phyloP scores from a whole-genome alignment of 2,888 invertebrate species.

The Nipponacmea schrenckii region DNA sequence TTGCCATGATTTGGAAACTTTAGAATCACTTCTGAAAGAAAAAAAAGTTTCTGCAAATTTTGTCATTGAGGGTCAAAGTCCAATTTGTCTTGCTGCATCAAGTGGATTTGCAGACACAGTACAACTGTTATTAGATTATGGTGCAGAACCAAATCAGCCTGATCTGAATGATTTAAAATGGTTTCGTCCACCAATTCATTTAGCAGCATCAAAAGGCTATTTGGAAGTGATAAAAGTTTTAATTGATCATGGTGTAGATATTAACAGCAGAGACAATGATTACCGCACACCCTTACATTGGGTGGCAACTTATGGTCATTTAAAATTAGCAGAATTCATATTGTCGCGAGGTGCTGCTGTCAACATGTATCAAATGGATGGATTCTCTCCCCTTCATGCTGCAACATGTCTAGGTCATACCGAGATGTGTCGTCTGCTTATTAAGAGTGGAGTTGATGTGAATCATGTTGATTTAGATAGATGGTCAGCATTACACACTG shows the following conservation, averaged over 20 bases:
- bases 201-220: conserved; percentile 54
- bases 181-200: conserved; percentile 56
- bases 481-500: conserved; percentile 61
- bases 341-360: conserved; percentile 46
- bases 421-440: conserved; percentile 43
- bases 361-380: conserved; percentile 56
- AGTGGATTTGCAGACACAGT: conserved; percentile 43
- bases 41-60: conserved; percentile 46
- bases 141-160: conserved; percentile 42
- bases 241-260: conserved; percentile 46
- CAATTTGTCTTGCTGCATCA: conserved; percentile 45
- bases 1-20: conserved; percentile 10
- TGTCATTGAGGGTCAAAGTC: conserved; percentile 39
- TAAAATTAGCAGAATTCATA: conserved; percentile 40
- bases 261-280: conserved; percentile 52
- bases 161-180: conserved; percentile 47
- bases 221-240: conserved; percentile 41
- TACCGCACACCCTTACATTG: conserved; percentile 57
- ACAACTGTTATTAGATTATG: conserved; percentile 49
- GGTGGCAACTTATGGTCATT: conserved; percentile 49
- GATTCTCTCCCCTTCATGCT: conserved; percentile 60
- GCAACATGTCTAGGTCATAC: conserved; percentile 54
- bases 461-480: conserved; percentile 55
- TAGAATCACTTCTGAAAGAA: conserved; percentile 1
- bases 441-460: conserved; percentile 49